These are phyloP conservation scores for Recurvirostra avosetta DNA, from an alignment of 2,113 vertebrate species.

Conservation along the genomic window DNA sequence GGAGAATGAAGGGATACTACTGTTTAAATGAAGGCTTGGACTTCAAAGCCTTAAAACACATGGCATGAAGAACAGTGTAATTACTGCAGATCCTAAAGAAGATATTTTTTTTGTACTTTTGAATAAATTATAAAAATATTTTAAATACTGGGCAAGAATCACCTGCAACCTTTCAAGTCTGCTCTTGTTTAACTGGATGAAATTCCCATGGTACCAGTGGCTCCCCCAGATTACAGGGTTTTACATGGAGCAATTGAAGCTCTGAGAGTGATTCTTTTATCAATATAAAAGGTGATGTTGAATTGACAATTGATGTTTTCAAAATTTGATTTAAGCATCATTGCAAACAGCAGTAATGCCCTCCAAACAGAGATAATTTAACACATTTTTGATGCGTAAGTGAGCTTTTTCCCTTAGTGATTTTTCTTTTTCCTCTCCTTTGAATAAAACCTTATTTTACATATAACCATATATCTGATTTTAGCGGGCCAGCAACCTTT, in stretches of 20 bases:
- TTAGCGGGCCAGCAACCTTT: not conserved
- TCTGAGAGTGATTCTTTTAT: not conserved
- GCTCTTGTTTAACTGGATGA: not conserved
- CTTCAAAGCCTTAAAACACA: conserved; percentile 2
- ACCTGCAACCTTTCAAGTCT: not conserved
- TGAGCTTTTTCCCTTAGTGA: not conserved
- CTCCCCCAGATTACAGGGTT: not conserved
- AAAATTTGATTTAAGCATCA: not conserved
- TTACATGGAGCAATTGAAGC: not conserved
- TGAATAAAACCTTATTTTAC: not conserved
- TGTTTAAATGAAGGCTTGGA: not conserved
- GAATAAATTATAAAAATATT: not conserved
- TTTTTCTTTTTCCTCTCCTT: not conserved
- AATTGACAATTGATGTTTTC: not conserved
- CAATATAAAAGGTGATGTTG: not conserved
- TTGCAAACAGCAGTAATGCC: not conserved
- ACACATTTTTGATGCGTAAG: not conserved
- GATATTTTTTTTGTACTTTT: not conserved
- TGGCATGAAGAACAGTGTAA: not conserved
- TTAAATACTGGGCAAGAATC: not conserved
- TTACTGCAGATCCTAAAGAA: not conserved
- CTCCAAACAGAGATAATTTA: not conserved
- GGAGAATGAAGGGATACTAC: not conserved
- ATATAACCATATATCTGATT: not conserved
- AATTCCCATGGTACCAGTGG: not conserved